Conservation (phyloP, 2,888 invertebrate genomes). For the Tineola bisselliella region DNA sequence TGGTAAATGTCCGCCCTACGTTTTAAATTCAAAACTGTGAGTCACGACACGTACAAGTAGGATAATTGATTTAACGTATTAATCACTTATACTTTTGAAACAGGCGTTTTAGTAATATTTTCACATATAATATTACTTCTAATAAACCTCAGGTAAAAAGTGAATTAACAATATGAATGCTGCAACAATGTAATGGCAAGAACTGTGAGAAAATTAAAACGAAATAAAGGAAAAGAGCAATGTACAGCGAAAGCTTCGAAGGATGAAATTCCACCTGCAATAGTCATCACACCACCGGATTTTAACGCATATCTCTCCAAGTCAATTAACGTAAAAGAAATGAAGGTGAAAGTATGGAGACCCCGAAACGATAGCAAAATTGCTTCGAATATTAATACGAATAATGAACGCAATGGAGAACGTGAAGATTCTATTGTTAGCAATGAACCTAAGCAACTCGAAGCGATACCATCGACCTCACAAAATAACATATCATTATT, state of each 20-base stretch:
- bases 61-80: background rate
- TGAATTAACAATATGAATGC: background rate
- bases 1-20: constrained; percentile 7
- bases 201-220: constrained; percentile 78
- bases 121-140: background rate
- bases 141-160: background rate
- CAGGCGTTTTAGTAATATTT: background rate
- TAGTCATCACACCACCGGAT: constrained; percentile 47
- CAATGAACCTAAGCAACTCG: background rate
- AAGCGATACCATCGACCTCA: constrained; percentile 19
- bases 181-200: constrained; percentile 73
- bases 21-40: constrained; percentile 4
- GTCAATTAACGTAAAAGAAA: constrained; percentile 22
- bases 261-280: constrained; percentile 37
- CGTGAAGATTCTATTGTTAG: constrained; percentile 18
- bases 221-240: constrained; percentile 62
- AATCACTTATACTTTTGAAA: constrained; percentile 5
- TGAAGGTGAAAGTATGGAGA: constrained; percentile 44
- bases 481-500: constrained; percentile 16
- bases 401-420: constrained; percentile 17
- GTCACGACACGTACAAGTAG: background rate
- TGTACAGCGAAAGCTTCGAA: constrained; percentile 18
- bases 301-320: constrained; percentile 17
- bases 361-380: constrained; percentile 13
- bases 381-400: background rate